These are phyloP conservation scores for Engystomops pustulosus DNA, from an alignment of 2,113 vertebrate genomes.

Conservation along the genomic window DNA sequence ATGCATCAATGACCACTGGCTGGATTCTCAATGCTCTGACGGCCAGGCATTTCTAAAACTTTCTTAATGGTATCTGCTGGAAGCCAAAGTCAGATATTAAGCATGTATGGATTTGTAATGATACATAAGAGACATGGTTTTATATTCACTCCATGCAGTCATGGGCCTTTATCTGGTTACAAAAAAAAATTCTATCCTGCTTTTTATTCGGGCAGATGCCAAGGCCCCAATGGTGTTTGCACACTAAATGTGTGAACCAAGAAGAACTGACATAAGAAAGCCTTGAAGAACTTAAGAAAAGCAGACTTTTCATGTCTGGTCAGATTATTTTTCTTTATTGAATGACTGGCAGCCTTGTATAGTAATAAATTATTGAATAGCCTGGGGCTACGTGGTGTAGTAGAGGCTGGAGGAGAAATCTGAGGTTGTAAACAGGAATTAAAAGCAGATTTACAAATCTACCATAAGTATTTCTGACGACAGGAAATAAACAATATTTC, in stretches of 20 bases:
- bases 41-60: conserved; percentile 84
- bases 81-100: conserved; percentile 85
- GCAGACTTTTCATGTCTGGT: conserved; percentile 4
- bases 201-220: conserved; percentile 11
- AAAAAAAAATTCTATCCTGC: background rate
- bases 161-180: background rate
- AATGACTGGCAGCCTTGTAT: background rate
- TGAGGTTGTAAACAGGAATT: background rate
- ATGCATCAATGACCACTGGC: conserved; percentile 83
- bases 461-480: too few species aligned
- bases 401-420: background rate
- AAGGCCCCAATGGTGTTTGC: background rate
- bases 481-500: too few species aligned
- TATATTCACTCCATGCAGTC: background rate
- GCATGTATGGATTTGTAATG: conserved; percentile 80
- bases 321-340: conserved; percentile 14
- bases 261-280: background rate
- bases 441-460: background rate
- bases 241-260: background rate
- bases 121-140: background rate
- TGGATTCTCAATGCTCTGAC: conserved; percentile 69
- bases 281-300: background rate
- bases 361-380: background rate
- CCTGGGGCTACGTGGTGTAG: background rate
- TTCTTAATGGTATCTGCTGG: conserved; percentile 88